These are phyloP conservation scores for Hermetia illucens DNA, from an alignment of 1,140 invertebrate species.

Conservation along the genomic window DNA sequence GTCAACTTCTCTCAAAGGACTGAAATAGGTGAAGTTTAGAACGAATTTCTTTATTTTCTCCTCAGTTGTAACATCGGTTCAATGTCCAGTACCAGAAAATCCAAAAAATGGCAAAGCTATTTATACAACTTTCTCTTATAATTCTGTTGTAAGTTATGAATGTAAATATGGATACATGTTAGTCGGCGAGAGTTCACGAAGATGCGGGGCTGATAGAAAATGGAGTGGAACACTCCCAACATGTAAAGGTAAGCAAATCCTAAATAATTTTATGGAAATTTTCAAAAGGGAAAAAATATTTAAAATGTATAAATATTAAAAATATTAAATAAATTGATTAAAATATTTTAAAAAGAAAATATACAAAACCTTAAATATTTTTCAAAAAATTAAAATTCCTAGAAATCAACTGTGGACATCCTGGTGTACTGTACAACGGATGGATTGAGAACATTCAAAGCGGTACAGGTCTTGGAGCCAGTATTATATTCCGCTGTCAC, in stretches of 20 bases:
- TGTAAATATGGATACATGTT: constrained; percentile 85
- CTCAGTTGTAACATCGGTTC: constrained; percentile 70
- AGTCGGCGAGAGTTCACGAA: constrained; percentile 70
- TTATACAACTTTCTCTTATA: constrained; percentile 86
- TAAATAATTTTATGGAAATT: not conserved
- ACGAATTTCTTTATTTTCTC: constrained; percentile 17
- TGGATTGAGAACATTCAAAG: constrained; percentile 87
- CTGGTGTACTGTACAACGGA: constrained; percentile 82
- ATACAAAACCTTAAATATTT: not conserved
- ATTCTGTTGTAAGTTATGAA: constrained; percentile 83
- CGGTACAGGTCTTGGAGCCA: constrained; percentile 77
- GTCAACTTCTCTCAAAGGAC: not conserved
- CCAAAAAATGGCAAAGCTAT: constrained; percentile 82
- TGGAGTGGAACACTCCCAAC: constrained; percentile 78
- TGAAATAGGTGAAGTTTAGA: not conserved
- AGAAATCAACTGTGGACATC: constrained; percentile 90
- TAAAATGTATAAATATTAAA: too few species aligned
- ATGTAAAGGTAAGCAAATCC: constrained; percentile 48
- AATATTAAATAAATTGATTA: not conserved
- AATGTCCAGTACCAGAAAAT: constrained; percentile 74
- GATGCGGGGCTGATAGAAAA: constrained; percentile 78
- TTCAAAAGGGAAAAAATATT: too few species aligned
- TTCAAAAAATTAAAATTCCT: constrained; percentile 19
- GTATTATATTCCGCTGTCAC: constrained; percentile 86
- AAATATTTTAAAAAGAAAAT: not conserved